Evolutionary conservation across 2,113 vertebrate species (phyloP), one percentile per base, ranked within the genome.

Genomic region (Pseudopodoces humilis): DNA sequence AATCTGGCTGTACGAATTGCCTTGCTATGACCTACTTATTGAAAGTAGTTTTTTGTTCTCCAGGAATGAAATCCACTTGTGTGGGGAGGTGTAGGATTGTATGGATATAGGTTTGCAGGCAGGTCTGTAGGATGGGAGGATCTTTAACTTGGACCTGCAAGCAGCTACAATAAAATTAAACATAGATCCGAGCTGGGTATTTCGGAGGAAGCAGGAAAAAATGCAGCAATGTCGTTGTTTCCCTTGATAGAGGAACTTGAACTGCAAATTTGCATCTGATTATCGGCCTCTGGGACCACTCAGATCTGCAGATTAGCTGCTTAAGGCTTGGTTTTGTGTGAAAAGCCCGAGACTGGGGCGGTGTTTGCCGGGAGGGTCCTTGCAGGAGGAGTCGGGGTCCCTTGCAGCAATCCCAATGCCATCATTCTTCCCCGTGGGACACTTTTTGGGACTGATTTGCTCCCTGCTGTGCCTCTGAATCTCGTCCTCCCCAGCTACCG

Each of bases 21-120:
- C 86, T 91, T 13, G 64, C 91, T 84, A 7, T 84, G 92, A 92
- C 94, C 92, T 94, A 91, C 91, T 96, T 96, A 85, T 28, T 67
- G 79, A 46, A 90, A 83, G 83, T 46, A 41, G 33, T 43, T 68
- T 84, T 85, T 67, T 53, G 58, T 78, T 86, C 83, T 46, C 7
- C 20, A 23, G 41, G 58, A 90, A 33, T 39, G 20, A 49, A 37
- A 19, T 56, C 35, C 68, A 31, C 74, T 4, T 3, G 28, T 18
- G 33, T 33, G n/a, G 46, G 91, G 75, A 67, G 64, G 35, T 7
- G 18, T 44, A 2, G 67, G 37, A 5, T 15, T 33, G 39, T 25
- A 5, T 4, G 27, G 23, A 3, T 46, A 1, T 5, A 35, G 55
- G 41, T 60, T 60, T 65, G 33, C 27, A 35, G 81, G 56, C 43